Percentiles rank a stretch among this genome's conserved stretches.
Evolutionary conservation across 2,797 vertebrate genomes (phyloP).

Genomic region (Acanthiza pusilla): DNA sequence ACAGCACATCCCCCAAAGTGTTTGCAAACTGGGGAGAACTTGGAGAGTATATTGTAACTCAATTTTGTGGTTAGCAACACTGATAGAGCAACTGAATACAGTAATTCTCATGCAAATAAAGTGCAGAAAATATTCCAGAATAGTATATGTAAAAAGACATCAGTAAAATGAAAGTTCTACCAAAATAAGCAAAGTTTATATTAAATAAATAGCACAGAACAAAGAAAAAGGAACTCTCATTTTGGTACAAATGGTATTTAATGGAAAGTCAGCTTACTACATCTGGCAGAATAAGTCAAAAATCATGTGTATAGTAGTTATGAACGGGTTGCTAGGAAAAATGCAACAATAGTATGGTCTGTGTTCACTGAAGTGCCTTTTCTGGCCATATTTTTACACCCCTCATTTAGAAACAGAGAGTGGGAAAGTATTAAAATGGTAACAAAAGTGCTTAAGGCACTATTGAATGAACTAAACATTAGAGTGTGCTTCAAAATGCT

Average conservation of each 20-base stretch:
- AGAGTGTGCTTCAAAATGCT: background rate
- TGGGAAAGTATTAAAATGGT: background rate
- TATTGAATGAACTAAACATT: background rate
- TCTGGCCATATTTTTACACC: background rate
- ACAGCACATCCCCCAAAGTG: background rate
- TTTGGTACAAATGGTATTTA: background rate
- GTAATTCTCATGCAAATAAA: background rate
- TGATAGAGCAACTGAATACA: background rate
- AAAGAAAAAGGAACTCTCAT: background rate
- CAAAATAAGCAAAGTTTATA: background rate
- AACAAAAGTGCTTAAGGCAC: background rate
- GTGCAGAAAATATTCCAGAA: background rate
- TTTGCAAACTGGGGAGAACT: background rate
- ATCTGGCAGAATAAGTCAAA: background rate
- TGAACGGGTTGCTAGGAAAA: background rate
- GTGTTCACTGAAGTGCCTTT: background rate
- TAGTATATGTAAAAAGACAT: background rate
- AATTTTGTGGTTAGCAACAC: background rate
- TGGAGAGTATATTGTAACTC: background rate
- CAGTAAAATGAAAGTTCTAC: background rate
- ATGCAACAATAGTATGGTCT: background rate
- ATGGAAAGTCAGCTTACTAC: background rate
- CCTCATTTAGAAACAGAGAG: background rate
- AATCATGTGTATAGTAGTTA: background rate
- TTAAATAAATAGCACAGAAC: background rate